Base-by-base conservation (phyloP, 1,140 invertebrate genomes). In the Thaumatotibia leucotreta region DNA sequence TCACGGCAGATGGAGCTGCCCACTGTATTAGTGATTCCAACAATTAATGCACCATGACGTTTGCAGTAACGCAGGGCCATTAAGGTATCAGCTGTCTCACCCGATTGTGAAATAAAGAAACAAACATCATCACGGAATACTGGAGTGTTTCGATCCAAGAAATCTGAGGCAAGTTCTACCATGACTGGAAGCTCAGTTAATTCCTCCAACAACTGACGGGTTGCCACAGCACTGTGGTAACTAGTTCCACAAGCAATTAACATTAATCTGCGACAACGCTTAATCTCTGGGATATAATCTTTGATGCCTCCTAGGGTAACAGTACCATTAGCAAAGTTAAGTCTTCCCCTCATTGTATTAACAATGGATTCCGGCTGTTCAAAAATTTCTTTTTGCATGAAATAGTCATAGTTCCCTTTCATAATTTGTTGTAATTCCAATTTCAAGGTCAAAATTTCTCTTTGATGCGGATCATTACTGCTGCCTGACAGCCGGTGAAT, bases 341-440 rank as follows among this genome's bases (percentile, higher is more conserved):
- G 94, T 71, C 99, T 95, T 32, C 99, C 99, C 88, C 99, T 95
- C 99, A 99, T 99, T 0, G 99, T 99, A 81, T 99, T 99, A 0
- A 99, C 95, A 27, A 99, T 98, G 10, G 98, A 99, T 83, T 99
- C 99, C 0, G 99, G 98, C 85, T 99, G 99, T 86, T 99, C 99
- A 92, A 99, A 99, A 84, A 99, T 99, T 94, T 99, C 99, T 86
- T 99, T 99, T 85, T 99, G 97, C 99, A 99, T 99, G 84, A 99
- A 99, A 65, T 97, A 98, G 72, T 97, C 96, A 92, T 97, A 99
- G 84, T 98, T 99, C 32, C 99, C 98, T 92, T 99, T 99, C 99
- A 99, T 99, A 70, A 99, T 99, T 90, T 99, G 96, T 86, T 99
- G 98, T 66, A 99, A 96, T 92, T 99, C 98, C 95, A 99, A 96